A percentile compares a stretch with the other conserved stretches of the same genome.
These are phyloP conservation scores for Xenopus borealis DNA, from an alignment of 2,113 vertebrate species.

Conservation along the genomic window DNA sequence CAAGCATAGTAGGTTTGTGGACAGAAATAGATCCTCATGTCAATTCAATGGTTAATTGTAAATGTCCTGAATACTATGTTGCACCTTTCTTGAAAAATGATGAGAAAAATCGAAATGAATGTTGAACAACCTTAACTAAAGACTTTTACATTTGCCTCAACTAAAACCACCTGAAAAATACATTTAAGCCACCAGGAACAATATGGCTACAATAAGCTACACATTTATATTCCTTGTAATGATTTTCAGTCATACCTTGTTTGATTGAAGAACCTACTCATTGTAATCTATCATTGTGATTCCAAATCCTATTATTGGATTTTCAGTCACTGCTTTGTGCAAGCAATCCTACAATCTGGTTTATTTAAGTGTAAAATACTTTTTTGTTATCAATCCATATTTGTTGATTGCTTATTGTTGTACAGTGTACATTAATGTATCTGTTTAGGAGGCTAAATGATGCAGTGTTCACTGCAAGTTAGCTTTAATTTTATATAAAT, in stretches of 20 bases:
- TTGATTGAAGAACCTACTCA: slow-evolving; percentile 1
- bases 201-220: neutral
- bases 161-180: no score
- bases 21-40: no score
- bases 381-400: neutral
- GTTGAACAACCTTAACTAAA: no score
- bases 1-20: no score
- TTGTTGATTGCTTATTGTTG: neutral
- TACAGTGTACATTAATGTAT: neutral
- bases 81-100: no score
- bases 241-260: slow-evolving; percentile 1
- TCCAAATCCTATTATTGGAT: slow-evolving; percentile 12
- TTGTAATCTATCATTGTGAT: slow-evolving; percentile 14
- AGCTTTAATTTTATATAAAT: no score
- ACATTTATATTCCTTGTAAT: slow-evolving; percentile 11
- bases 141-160: no score
- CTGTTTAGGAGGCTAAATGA: neutral
- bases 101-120: no score
- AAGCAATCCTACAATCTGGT: slow-evolving; percentile 1
- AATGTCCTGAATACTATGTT: no score
- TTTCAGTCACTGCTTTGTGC: neutral
- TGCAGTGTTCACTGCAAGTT: no score
- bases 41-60: no score
- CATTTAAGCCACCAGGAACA: neutral
- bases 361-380: neutral